A percentile compares a stretch with the other conserved stretches of the same genome.
These are phyloP conservation scores for Drosophila miranda DNA, from an alignment of 1,140 invertebrate genomes.

Conservation along the genomic window DNA sequence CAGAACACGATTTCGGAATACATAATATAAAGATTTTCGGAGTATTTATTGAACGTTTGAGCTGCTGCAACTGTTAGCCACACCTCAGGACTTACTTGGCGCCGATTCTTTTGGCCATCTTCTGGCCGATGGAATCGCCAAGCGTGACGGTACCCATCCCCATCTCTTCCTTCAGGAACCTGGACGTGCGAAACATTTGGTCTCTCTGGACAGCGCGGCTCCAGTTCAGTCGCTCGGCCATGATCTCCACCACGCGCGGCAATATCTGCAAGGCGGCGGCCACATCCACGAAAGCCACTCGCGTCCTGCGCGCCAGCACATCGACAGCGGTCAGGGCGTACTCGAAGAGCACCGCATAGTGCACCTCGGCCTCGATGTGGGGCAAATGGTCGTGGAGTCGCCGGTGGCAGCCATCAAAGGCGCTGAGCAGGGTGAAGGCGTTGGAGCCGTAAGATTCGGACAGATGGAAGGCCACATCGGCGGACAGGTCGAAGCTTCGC, in stretches of 20 bases:
- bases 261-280: constrained; percentile 17
- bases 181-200: not conserved
- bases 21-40: not conserved
- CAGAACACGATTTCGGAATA: not conserved
- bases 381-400: constrained; percentile 8
- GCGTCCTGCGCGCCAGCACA: constrained; percentile 15
- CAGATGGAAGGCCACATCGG: constrained; percentile 18
- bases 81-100: not conserved
- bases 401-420: not conserved
- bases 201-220: not conserved
- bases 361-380: constrained; percentile 25
- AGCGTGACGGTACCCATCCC: constrained; percentile 28
- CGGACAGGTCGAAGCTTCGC: constrained; percentile 7
- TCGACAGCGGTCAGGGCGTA: constrained; percentile 20
- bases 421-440: constrained; percentile 13
- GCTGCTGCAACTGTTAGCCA: not conserved
- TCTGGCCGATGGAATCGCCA: not conserved
- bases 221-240: constrained; percentile 9
- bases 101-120: not conserved
- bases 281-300: constrained; percentile 26
- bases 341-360: constrained; percentile 11
- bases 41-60: not conserved
- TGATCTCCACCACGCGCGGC: constrained; percentile 22
- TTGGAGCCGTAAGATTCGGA: constrained; percentile 15
- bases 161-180: constrained; percentile 21